phyloP scores from a whole-genome alignment of 2,113 vertebrate genomes.

The Butorides virescens region DNA sequence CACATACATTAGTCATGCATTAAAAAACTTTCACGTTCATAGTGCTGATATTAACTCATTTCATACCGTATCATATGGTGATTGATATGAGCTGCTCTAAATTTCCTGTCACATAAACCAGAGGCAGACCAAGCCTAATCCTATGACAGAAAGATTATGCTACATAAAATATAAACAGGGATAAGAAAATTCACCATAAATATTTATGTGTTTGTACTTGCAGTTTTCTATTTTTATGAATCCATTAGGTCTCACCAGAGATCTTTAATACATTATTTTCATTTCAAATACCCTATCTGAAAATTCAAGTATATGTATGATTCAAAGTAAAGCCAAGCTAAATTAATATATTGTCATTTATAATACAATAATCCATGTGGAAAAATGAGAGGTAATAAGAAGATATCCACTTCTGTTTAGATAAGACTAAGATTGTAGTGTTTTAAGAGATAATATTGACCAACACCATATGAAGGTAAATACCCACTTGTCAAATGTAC shows the following conservation, averaged over 20 bases:
- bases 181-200: constrained; percentile 34
- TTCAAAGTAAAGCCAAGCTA: constrained; percentile 14
- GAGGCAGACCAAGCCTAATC: neutral
- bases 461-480: neutral
- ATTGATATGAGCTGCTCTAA: neutral
- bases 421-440: neutral
- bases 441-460: neutral
- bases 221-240: constrained; percentile 46
- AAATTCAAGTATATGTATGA: constrained; percentile 27
- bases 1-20: neutral
- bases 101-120: neutral
- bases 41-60: neutral
- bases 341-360: neutral
- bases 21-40: neutral
- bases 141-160: neutral
- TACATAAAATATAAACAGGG: neutral
- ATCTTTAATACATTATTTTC: constrained; percentile 34
- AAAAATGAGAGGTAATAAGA: neutral
- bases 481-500: neutral
- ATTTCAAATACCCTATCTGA: constrained; percentile 23
- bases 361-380: neutral
- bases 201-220: constrained; percentile 28
- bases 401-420: neutral
- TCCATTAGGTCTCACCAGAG: neutral
- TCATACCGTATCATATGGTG: neutral